Percentiles rank a stretch among this genome's conserved stretches.
These are phyloP conservation scores for Asarcornis scutulata DNA, from an alignment of 2,113 vertebrate genomes.

Conservation along the genomic window DNA sequence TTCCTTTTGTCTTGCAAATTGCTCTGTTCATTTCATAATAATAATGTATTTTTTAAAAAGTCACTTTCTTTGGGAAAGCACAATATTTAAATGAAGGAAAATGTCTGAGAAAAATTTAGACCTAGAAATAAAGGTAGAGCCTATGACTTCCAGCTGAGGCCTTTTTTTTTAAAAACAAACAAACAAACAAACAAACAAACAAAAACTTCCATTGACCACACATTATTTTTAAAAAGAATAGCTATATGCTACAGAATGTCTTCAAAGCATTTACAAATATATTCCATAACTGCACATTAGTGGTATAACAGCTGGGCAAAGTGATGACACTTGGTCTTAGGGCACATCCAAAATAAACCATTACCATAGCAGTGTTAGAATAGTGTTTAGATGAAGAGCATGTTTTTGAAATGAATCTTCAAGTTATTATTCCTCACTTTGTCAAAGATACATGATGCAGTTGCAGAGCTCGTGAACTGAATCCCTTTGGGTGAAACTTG, in stretches of 20 bases:
- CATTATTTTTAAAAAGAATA: not conserved
- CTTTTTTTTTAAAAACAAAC: not conserved
- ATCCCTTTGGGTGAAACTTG: not conserved
- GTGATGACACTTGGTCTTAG: not conserved
- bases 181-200: too few relatives aligned
- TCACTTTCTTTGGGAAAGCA: not conserved
- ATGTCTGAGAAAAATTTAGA: not conserved
- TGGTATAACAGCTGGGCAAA: not conserved
- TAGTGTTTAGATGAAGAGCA: not conserved
- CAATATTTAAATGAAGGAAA: not conserved
- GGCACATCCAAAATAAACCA: too few relatives aligned
- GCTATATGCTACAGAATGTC: not conserved
- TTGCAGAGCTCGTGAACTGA: not conserved
- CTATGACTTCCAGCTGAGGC: not conserved
- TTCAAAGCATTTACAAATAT: not conserved
- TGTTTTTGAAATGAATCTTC: not conserved
- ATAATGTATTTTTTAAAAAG: not conserved
- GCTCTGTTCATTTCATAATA: not conserved
- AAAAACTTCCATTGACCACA: not conserved
- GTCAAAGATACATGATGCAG: not conserved
- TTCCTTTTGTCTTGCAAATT: not conserved
- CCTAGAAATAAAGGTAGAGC: not conserved
- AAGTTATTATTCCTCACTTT: not conserved
- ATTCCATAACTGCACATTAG: not conserved
- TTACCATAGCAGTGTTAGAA: not conserved